Conservation (phyloP, 2,797 vertebrate species). For the Cuniculus paca region DNA sequence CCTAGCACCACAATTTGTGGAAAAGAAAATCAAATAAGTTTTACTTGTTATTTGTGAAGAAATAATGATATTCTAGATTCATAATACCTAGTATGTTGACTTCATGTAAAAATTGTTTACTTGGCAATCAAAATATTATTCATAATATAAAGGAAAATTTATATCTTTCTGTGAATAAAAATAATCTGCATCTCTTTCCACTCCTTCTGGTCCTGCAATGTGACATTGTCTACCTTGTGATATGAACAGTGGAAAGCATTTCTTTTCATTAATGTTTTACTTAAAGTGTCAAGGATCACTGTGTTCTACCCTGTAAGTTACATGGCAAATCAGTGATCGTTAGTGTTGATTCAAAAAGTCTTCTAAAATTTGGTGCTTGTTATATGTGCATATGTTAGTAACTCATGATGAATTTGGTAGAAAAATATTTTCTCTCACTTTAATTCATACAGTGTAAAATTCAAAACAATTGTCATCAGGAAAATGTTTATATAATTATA, state of each 20-base stretch:
- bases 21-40: neutral
- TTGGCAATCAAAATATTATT: constrained; percentile 18
- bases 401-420: neutral
- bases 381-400: neutral
- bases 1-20: neutral
- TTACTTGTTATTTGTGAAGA: neutral
- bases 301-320: neutral
- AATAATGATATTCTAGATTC: constrained; percentile 3
- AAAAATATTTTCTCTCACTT: neutral
- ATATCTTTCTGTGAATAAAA: neutral
- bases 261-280: neutral
- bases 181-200: neutral
- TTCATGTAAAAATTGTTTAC: neutral
- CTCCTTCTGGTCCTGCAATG: neutral
- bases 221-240: neutral
- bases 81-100: neutral
- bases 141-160: neutral
- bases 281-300: neutral
- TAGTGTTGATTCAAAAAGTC: neutral
- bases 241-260: neutral
- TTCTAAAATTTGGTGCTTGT: neutral
- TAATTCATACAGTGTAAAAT: neutral
- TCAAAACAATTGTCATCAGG: neutral
- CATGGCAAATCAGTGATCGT: neutral
- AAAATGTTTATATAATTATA: neutral